Base-by-base conservation (phyloP, 1,140 invertebrate genomes). In the Lanistes nyassanus region DNA sequence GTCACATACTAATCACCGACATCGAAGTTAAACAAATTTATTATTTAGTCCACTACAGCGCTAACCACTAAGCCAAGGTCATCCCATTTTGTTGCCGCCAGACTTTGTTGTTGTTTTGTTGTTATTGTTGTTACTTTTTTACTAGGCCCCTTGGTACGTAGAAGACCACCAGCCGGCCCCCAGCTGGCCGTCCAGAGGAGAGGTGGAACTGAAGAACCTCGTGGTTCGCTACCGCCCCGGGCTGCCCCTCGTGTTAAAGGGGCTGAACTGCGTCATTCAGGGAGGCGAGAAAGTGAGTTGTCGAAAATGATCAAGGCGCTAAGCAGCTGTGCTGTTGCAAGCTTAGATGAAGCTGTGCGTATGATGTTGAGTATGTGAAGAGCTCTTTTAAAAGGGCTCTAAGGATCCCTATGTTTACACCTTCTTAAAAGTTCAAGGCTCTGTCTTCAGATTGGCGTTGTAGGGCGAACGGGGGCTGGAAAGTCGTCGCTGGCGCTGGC, bases 151-250 rank as follows among this genome's bases (percentile, higher is more conserved):
- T 9, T 47, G 42, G 42, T 47, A 13, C 19, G 42, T 47, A 16
- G 42, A 47, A 13, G 19, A 1, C 19, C 19, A 47, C 42, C 42
- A 16, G 9, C 42, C 42, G 19, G 42, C 9, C 42, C 2, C 19
- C 42, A 6, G 19, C 42, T 97, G 96, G 96, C 96, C 96, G 2
- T 83, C 88, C 19, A 85, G 90, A 0, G 96, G 96, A 66, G 85
- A 88, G n/a, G 93, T 97, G 19, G 90, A 92, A 75, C 96, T 97
- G 86, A 91, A 92, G 37, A 90, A 95, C 75, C 95, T 93, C 83
- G 58, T 71, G 51, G 75, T 82, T 0, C 75, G 83, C 69, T 88
- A 88, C 75, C 67, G 87, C 56, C 76, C 84, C 31, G 84, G 82
- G 13, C 76, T 88, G 23, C 83, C 87, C 34, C 79, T 85, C n/a